Conservation (phyloP, 2,113 vertebrate species). For the Cochlearius cochlearius region DNA sequence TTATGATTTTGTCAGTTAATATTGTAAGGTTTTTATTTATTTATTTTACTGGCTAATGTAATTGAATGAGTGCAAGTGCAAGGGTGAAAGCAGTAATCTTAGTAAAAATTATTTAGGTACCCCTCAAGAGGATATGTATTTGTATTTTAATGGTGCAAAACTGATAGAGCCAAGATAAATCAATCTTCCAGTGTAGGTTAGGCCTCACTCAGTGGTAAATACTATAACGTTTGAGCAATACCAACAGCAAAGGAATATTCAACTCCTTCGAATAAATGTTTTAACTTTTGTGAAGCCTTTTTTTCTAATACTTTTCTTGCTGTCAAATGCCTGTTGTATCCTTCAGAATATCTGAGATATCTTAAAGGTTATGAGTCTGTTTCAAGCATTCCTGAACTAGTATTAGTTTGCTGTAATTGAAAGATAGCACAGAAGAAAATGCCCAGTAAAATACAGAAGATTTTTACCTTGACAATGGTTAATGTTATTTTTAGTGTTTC, state of each 20-base stretch:
- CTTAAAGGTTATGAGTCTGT: neutral
- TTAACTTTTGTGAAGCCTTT: neutral
- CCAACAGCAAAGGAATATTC: neutral
- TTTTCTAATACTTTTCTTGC: neutral
- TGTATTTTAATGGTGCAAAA: neutral
- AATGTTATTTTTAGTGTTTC: neutral
- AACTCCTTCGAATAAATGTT: neutral
- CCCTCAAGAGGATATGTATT: neutral
- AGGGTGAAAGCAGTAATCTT: neutral
- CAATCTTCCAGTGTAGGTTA: neutral
- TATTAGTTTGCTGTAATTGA: neutral
- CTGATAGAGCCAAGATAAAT: neutral
- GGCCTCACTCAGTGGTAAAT: neutral
- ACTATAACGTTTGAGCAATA: neutral
- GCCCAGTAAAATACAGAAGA: neutral
- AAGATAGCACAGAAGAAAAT: neutral
- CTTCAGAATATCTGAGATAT: neutral
- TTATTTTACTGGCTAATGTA: neutral
- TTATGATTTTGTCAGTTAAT: neutral
- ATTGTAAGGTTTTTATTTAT: neutral
- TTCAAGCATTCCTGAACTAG: neutral
- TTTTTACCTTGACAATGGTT: neutral
- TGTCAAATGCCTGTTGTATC: neutral
- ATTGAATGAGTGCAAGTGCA: neutral
- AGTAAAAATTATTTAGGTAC: neutral